Evolutionary conservation across 2,113 vertebrate species (phyloP), one percentile per base, ranked within the genome.

Genomic region (Bambusicola thoracicus): DNA sequence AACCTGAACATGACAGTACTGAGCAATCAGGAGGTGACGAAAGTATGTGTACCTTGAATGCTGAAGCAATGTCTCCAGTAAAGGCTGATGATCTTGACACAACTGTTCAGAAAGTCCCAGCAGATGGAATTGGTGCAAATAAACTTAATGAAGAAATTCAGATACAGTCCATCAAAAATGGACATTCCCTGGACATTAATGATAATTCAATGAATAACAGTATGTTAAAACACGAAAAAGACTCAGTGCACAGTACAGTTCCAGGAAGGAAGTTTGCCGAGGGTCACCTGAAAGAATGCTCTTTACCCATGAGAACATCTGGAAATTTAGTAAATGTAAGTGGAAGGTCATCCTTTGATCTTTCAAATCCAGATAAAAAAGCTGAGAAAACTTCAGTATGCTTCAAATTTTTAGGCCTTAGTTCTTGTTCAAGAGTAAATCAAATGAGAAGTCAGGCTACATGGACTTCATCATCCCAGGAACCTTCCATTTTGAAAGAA

Each of bases 281-380:
- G 95, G 96, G 95, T 91, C 94, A 93, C 92, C 90, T 94, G 90
- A 96, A 96, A 95, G 95, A 97, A 58, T 92, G 81, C 78, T 95
- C 97, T 87, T 96, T 96, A 95, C 92, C 89, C 90, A 92, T 87
- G 94, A 95, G 95, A 92, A 58, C 89, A 95, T 93, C 90, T 95
- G 96, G 87, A 96, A 49, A 95, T 97, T 96, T 93, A 94, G 94
- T 96, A 97, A 97, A 93, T 49, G 92, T 61, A 93, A 97, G 81
- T 85, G 96, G 82, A 97, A 97, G 95, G 88, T 96, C 97, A 56
- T 91, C 97, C 79, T 98, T 98, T 97, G 97, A 98, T 86, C 97
- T 96, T 96, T 85, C 93, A 86, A 93, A 93, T 92, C 92, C 87
- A 88, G 96, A 97, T 97, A 96, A 97, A 96, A 97, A 97, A 97